Evolutionary conservation across 1,140 invertebrate species (phyloP).

Genomic region (Augochlora pura): DNA sequence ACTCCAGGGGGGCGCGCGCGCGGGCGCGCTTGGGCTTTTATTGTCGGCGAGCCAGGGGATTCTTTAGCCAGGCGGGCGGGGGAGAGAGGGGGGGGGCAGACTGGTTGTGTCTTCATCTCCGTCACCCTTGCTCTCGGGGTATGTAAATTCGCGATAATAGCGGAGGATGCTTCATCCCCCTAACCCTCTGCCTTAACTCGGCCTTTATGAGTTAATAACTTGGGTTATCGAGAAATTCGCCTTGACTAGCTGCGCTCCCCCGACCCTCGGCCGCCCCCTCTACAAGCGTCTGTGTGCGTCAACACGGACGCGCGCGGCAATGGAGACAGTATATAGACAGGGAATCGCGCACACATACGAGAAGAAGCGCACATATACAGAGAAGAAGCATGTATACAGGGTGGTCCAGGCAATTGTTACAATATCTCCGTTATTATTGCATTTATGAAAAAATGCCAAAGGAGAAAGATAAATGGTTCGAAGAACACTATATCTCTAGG

Average conservation of each 20-base stretch:
- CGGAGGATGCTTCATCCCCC: conserved; percentile 63
- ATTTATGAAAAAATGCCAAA: no score
- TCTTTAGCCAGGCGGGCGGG: background rate
- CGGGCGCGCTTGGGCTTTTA: conserved; percentile 74
- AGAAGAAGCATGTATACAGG: no score
- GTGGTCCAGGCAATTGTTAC: no score
- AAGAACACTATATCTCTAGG: no score
- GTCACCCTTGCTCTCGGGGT: conserved; percentile 62
- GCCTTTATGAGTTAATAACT: conserved; percentile 79
- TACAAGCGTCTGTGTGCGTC: conserved; percentile 8
- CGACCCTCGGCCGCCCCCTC: background rate
- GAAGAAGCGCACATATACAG: no score
- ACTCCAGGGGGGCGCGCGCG: conserved; percentile 72
- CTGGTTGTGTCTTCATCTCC: conserved; percentile 54
- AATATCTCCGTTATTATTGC: no score
- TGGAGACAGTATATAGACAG: no score
- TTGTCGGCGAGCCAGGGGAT: conserved; percentile 48
- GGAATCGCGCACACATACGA: background rate
- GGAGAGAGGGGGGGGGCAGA: background rate
- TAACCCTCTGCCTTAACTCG: conserved; percentile 71
- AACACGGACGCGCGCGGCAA: background rate
- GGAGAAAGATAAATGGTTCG: no score
- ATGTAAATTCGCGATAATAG: conserved; percentile 79
- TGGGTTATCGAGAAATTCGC: conserved; percentile 77
- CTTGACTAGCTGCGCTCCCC: conserved; percentile 51